Evolutionary conservation across 1,140 invertebrate species (phyloP), one percentile per base, ranked within the genome.

Genomic region (Drosophila bocqueti): DNA sequence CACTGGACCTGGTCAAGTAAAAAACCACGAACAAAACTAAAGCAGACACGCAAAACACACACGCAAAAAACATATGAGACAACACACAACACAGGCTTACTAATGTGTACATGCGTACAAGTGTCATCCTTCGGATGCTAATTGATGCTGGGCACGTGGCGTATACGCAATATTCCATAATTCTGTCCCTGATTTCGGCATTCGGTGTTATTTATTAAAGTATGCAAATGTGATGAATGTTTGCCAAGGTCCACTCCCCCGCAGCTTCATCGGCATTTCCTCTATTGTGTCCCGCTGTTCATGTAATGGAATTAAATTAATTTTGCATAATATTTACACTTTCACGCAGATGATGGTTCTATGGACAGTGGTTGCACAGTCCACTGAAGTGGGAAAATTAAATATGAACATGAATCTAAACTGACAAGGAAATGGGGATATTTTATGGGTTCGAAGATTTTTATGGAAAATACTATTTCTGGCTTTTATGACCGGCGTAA

Each of bases 211-310:
- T 73, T 72, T 72, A 61, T 73, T 60, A 60, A 72, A 21, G 21
- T 72, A 73, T 73, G 69, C 69, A 72, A 73, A 72, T 73, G 43
- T 61, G 69, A 61, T 73, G 38, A 73, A 52, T 38, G 46, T 7
- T 47, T 26, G 26, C 68, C 50, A 69, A 57, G 68, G 43, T 58
- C 52, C 69, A 59, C 16, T 50, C 26, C 24, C 21, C 15, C 15
- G 3, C n/a, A 52, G n/a, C 29, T 18, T 10, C n/a, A 13, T 52
- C n/a, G 21, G n/a, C 29, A 40, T 31, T 40, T 29, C 26, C 49
- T 31, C 2, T 7, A 31, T 21, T 16, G 18, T 42, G n/a, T 59
- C 29, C 52, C 55, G n/a, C 11, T 43, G 15, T 43, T 26, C 45
- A 13, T 43, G 36, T 45, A 52, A 69, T 69, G 66, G 47, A 66